Evolutionary conservation across 2,888 invertebrate genomes (phyloP).

Genomic region (Oxycera nigricornis): DNA sequence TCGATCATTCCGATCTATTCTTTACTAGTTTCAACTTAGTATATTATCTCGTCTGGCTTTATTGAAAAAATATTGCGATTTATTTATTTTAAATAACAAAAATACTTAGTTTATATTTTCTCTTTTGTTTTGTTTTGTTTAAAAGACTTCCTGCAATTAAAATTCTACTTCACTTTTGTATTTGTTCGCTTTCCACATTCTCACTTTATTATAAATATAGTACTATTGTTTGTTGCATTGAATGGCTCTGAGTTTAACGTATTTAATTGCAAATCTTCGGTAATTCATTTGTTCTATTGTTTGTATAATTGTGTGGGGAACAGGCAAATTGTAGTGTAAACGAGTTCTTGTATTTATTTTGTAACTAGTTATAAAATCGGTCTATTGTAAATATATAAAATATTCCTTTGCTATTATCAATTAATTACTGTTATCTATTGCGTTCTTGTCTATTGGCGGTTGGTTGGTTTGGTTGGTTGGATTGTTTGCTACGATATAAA

Average conservation of each 20-base stretch:
- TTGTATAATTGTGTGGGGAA: background rate
- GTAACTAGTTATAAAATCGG: conserved; percentile 21
- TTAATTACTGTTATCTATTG: conserved; percentile 36
- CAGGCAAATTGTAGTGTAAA: background rate
- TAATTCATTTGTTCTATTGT: background rate
- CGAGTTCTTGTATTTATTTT: background rate
- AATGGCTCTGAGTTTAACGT: background rate
- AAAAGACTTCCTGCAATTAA: conserved; percentile 1
- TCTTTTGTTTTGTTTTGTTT: background rate
- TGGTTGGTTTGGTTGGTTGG: background rate
- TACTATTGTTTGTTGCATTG: conserved; percentile 29
- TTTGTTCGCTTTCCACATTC: background rate
- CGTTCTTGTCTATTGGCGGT: conserved; percentile 18
- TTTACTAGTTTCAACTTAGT: conserved; percentile 5
- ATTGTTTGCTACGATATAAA: too few species aligned
- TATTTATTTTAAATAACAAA: conserved; percentile 15
- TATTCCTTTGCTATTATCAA: conserved; percentile 37
- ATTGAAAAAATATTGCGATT: conserved; percentile 12
- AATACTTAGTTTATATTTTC: conserved; percentile 17
- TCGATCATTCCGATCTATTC: background rate
- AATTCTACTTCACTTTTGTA: background rate
- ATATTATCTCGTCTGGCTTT: background rate
- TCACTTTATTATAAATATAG: conserved; percentile 34
- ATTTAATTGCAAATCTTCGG: background rate
- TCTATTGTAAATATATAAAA: conserved; percentile 41